phyloP scores from a whole-genome alignment of 2,113 vertebrate genomes.

The Phainopepla nitens region DNA sequence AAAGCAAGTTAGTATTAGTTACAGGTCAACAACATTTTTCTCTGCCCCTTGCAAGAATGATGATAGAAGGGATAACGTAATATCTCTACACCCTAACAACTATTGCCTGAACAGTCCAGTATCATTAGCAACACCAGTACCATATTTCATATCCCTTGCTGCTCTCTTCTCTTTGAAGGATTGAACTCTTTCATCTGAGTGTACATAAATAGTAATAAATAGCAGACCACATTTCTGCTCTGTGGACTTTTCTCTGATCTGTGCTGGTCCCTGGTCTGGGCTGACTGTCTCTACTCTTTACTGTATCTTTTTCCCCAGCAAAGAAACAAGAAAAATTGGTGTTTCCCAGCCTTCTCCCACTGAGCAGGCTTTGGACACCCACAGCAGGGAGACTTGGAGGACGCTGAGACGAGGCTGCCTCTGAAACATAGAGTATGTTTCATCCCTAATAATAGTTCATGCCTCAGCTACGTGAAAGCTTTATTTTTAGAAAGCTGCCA shows the following conservation, averaged over 20 bases:
- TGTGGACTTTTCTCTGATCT: background rate
- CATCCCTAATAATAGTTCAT: background rate
- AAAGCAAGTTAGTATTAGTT: background rate
- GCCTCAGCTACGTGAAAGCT: background rate
- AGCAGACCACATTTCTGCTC: background rate
- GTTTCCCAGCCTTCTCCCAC: background rate
- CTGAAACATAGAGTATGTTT: background rate
- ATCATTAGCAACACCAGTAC: background rate
- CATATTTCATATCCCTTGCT: background rate
- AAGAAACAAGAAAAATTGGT: background rate
- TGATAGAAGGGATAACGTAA: background rate
- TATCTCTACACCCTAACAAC: background rate
- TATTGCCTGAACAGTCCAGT: background rate
- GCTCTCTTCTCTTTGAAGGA: background rate
- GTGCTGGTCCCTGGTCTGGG: background rate
- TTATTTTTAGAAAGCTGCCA: conserved; percentile 1
- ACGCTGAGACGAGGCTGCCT: fast-evolving
- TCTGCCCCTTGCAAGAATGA: background rate
- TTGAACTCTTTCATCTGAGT: background rate
- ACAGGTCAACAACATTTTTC: background rate
- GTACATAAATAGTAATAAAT: background rate
- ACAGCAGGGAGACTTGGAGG: background rate
- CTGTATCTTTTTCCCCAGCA: background rate
- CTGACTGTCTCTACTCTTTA: background rate
- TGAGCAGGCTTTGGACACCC: background rate